Evolutionary conservation across 2,888 invertebrate species (phyloP).

Genomic region (Epinotia ramella): DNA sequence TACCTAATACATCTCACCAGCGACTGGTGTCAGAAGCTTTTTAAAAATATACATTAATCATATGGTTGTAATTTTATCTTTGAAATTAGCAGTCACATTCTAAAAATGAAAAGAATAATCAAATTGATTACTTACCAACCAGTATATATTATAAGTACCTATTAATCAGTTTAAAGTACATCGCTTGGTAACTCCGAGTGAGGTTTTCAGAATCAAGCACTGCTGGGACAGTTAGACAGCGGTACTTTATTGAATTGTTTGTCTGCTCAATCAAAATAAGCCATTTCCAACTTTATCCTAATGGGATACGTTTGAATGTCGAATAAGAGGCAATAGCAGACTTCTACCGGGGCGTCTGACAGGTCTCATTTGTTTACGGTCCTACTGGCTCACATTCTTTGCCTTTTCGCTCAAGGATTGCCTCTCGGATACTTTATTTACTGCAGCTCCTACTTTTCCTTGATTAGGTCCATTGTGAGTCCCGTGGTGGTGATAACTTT

Average conservation of each 20-base stretch:
- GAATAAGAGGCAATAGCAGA: constrained; percentile 7
- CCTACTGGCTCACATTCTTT: constrained; percentile 39
- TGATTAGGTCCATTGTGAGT: constrained; percentile 44
- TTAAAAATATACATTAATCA: no score
- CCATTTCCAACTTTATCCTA: constrained; percentile 14
- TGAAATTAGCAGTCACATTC: no score
- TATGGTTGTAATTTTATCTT: no score
- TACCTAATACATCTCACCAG: no score
- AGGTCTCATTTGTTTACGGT: constrained; percentile 44
- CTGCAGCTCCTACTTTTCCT: constrained; percentile 38
- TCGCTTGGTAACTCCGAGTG: constrained; percentile 23
- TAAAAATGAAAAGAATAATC: no score
- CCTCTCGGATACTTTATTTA: constrained; percentile 44
- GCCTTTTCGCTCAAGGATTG: constrained; percentile 42
- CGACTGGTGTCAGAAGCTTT: no score
- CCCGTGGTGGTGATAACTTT: constrained; percentile 43
- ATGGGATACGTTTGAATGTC: constrained; percentile 9
- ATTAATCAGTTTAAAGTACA: neutral
- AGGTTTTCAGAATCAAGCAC: constrained; percentile 32
- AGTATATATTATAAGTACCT: neutral
- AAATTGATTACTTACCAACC: neutral
- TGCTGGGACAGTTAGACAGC: constrained; percentile 42
- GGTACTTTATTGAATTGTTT: constrained; percentile 44
- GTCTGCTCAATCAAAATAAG: constrained; percentile 15
- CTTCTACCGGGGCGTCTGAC: constrained; percentile 33